Conservation (phyloP, 2,888 invertebrate species). For the Lamproptera curius region DNA sequence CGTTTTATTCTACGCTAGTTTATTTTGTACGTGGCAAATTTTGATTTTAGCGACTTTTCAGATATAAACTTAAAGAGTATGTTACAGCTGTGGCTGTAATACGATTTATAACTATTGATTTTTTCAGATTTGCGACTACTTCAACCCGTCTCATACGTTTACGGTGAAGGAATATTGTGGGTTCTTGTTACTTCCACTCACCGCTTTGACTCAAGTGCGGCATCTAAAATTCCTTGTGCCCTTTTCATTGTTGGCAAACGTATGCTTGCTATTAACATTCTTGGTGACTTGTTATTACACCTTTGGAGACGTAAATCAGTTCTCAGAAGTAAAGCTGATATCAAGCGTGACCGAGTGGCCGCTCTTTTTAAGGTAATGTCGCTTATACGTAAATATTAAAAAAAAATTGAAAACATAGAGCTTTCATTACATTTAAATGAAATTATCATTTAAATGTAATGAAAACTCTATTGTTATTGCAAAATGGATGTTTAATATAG, state of each 20-base stretch:
- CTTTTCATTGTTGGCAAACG: conserved; percentile 91
- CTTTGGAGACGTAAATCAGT: conserved; percentile 67
- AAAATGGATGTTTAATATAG: too few species aligned
- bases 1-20: too few species aligned
- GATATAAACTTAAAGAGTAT: too few species aligned
- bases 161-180: conserved; percentile 81
- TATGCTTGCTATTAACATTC: conserved; percentile 87
- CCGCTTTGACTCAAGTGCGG: conserved; percentile 82
- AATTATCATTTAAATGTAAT: too few species aligned
- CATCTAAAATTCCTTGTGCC: conserved; percentile 91
- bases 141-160: conserved; percentile 51
- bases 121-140: conserved; percentile 74
- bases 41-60: too few species aligned
- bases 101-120: too few species aligned
- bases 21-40: too few species aligned
- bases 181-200: conserved; percentile 81
- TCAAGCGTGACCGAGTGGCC: conserved; percentile 81
- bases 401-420: too few species aligned
- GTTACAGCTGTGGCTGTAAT: too few species aligned
- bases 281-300: conserved; percentile 90
- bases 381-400: too few species aligned
- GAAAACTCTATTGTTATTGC: too few species aligned
- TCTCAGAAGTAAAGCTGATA: conserved; percentile 45
- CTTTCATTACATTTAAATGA: too few species aligned
- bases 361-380: conserved; percentile 90